Evolutionary conservation across 2,888 invertebrate genomes (phyloP).

Genomic region (Xanthostigma xanthostigma): DNA sequence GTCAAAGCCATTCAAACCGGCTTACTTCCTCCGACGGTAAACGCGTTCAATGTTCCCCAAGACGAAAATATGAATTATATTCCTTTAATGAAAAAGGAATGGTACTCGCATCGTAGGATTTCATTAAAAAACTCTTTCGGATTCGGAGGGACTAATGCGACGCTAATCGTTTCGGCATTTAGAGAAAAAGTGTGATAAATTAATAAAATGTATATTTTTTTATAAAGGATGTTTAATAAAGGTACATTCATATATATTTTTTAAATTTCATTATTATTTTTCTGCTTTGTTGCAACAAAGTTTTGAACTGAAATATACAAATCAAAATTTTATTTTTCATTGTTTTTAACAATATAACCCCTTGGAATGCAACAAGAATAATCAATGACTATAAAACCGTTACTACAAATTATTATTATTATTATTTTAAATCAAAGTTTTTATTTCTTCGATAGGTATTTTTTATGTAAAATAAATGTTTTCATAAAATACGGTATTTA

Average conservation of each 20-base stretch:
- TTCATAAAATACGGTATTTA: no score
- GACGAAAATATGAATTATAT: slow-evolving; percentile 54
- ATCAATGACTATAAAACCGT: neutral
- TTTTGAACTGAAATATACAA: slow-evolving; percentile 17
- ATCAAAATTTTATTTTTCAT: slow-evolving; percentile 20
- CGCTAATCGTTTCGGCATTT: slow-evolving; percentile 48
- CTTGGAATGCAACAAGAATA: slow-evolving; percentile 29
- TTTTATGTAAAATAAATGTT: no score
- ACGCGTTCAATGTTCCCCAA: slow-evolving; percentile 57
- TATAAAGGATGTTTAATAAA: neutral
- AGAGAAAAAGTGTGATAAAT: slow-evolving; percentile 10
- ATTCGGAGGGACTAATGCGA: slow-evolving; percentile 96
- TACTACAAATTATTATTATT: no score
- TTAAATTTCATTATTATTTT: no score
- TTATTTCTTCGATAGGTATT: no score
- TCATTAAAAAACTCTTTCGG: slow-evolving; percentile 97
- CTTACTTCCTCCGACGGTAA: slow-evolving; percentile 74
- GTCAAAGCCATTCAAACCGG: slow-evolving; percentile 62
- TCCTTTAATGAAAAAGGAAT: slow-evolving; percentile 37
- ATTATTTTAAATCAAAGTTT: no score
- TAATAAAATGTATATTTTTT: slow-evolving; percentile 9
- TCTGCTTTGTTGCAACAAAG: slow-evolving; percentile 13
- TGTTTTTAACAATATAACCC: slow-evolving; percentile 23
- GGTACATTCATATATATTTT: no score
- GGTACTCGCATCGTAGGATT: slow-evolving; percentile 44